These are phyloP conservation scores for Rallus limicola DNA, from an alignment of 2,113 vertebrate genomes.

Conservation along the genomic window DNA sequence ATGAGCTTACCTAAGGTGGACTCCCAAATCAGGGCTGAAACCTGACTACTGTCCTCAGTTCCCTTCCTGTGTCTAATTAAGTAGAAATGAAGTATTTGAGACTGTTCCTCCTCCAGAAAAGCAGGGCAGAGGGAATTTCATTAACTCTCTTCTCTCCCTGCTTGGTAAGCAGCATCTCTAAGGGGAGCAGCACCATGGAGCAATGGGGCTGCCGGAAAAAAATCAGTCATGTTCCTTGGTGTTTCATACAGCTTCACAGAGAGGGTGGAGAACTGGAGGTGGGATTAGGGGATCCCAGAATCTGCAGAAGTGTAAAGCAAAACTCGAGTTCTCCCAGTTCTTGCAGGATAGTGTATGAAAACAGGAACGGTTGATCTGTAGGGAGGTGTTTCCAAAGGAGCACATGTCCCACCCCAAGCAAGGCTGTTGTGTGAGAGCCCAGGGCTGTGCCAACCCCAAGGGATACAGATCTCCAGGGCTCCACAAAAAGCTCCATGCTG, in stretches of 20 bases:
- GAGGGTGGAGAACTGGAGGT: neutral
- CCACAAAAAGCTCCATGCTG: neutral
- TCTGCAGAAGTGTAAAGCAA: neutral
- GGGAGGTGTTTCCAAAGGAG: neutral
- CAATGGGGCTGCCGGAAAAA: neutral
- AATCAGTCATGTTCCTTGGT: neutral
- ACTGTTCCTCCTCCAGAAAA: neutral
- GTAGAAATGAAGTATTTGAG: neutral
- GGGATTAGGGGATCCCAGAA: neutral
- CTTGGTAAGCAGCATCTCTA: neutral
- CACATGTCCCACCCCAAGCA: neutral
- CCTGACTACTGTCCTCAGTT: fast-evolving
- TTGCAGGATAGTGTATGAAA: neutral
- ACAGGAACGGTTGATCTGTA: neutral
- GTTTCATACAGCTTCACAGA: neutral
- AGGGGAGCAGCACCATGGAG: neutral
- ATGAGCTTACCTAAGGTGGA: neutral
- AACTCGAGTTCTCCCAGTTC: neutral
- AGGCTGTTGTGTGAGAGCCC: neutral
- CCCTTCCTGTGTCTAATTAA: neutral
- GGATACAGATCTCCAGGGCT: neutral
- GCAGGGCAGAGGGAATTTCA: neutral
- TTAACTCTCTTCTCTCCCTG: neutral
- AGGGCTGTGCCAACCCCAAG: neutral
- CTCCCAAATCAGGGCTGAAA: fast-evolving